Base-by-base conservation (phyloP, 2,797 vertebrate species). In the Amblyraja radiata region DNA sequence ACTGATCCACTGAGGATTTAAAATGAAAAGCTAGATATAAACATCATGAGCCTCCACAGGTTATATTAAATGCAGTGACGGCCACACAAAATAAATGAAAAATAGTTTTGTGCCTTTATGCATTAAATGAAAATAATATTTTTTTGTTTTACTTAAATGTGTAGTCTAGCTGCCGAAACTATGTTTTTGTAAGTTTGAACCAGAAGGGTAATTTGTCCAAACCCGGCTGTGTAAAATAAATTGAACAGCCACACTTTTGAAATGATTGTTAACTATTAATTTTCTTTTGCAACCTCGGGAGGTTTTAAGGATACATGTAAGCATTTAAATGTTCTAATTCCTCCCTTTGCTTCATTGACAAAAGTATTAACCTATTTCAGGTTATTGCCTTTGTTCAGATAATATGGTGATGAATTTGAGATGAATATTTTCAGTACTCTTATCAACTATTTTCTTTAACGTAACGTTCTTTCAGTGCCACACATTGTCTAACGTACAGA, bases 101-200 rank as follows among this genome's bases (percentile, higher is more conserved):
- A 74, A 11, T 92, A 76, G 54, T 54, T 36, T 28, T 13, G 90
- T 92, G 46, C 90, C 46, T 92, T 92, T 76, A 46, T 92, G 68
- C 28, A 92, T 76, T 92, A 28, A 46, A 73, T 76, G 23, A 14
- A 74, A 92, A 46, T 36, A 92, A 92, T 7, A 13, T 92, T 54
- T 92, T 90, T 92, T 76, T 28, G 71, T 92, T 76, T 74, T 58
- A 23, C 25, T 74, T 73, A 91, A 76, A 54, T 74, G 74, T 58
- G 25, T 73, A 90, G 21, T 18, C 68, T 71, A 73, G 71, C 90
- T 74, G 23, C 23, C 13, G 39, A 28, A 92, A 76, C 71, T 71
- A 76, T 54, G 39, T 92, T 7, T 74, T 76, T 92, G 23, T 46
- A 76, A 14, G 6, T 74, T 76, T 46, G 90, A 74, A 92, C 9